phyloP scores from a whole-genome alignment of 2,113 vertebrate species.

The Oplegnathus fasciatus region DNA sequence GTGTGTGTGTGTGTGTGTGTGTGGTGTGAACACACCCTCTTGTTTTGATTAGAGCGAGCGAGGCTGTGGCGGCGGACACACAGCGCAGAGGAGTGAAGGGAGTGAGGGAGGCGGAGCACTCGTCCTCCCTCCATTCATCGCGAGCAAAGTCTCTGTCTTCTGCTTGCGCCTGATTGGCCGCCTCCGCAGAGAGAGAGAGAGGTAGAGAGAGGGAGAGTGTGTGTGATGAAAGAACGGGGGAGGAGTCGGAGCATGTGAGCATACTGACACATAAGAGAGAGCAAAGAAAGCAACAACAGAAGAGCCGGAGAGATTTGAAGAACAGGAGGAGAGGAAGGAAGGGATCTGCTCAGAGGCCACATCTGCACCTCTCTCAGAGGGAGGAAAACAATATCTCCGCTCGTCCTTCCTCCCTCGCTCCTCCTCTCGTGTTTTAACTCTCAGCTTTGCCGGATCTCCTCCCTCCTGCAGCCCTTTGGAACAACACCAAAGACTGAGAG shows the following conservation, averaged over 20 bases:
- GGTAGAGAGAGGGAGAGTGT: conserved; percentile 30
- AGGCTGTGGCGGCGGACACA: conserved; percentile 8
- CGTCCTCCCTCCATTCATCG: conserved; percentile 79
- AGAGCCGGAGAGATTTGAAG: conserved; percentile 18
- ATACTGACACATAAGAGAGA: conserved; percentile 65
- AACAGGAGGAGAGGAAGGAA: conserved; percentile 38
- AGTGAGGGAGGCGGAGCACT: conserved; percentile 56
- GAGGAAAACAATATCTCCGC: not conserved
- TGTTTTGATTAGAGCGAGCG: conserved; percentile 63
- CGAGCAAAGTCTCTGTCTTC: conserved; percentile 58
- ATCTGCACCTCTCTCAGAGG: conserved; percentile 12
- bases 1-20: conserved; percentile 30
- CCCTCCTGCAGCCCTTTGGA: conserved; percentile 12
- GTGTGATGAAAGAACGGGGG: conserved; percentile 54
- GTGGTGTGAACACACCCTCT: conserved; percentile 47
- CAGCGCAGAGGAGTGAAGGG: not conserved
- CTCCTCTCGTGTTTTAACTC: not conserved
- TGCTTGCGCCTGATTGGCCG: conserved; percentile 73
- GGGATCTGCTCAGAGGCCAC: conserved; percentile 25
- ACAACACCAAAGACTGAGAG: conserved; percentile 16
- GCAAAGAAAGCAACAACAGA: conserved; percentile 48
- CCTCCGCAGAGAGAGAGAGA: conserved; percentile 9
- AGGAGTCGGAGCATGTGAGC: conserved; percentile 69
- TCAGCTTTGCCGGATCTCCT: conserved; percentile 20
- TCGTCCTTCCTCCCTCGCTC: conserved; percentile 5